These are phyloP conservation scores for Eulimnadia texana DNA, from an alignment of 1,140 invertebrate species.

Conservation along the genomic window DNA sequence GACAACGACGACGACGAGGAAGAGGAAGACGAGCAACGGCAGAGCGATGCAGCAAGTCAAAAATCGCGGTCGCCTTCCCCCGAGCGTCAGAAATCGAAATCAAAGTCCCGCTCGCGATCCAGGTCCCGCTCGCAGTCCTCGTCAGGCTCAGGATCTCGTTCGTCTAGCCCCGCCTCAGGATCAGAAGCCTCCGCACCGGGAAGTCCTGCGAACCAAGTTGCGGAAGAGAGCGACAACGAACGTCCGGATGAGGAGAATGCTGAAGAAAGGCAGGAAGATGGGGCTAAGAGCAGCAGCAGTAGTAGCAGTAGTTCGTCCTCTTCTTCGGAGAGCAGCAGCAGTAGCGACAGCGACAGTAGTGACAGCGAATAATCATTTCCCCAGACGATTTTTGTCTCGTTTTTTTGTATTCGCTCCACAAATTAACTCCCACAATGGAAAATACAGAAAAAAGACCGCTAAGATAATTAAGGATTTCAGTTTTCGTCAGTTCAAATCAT, in stretches of 20 bases:
- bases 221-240: neutral
- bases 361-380: constrained; percentile 14
- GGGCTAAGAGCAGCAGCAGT: constrained; percentile 8
- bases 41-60: constrained; percentile 12
- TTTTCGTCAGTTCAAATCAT: too few relatives aligned
- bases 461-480: too few relatives aligned
- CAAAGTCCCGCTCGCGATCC: constrained; percentile 13
- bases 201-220: neutral
- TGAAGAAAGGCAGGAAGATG: constrained; percentile 3
- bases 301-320: constrained; percentile 15
- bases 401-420: neutral
- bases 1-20: constrained; percentile 30
- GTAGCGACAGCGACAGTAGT: constrained; percentile 16
- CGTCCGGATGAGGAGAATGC: neutral
- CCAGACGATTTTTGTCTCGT: neutral
- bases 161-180: constrained; percentile 8
- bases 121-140: constrained; percentile 26
- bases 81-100: constrained; percentile 13
- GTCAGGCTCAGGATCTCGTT: constrained; percentile 22
- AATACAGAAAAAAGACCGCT: too few relatives aligned
- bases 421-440: too few relatives aligned
- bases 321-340: constrained; percentile 8
- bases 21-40: constrained; percentile 19
- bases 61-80: constrained; percentile 16
- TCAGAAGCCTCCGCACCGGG: constrained; percentile 2